Evolutionary conservation across 30 jellyfish, hydroid and myxozoan genomes (phyloP).

Genomic region (Hydractinia echinata): DNA sequence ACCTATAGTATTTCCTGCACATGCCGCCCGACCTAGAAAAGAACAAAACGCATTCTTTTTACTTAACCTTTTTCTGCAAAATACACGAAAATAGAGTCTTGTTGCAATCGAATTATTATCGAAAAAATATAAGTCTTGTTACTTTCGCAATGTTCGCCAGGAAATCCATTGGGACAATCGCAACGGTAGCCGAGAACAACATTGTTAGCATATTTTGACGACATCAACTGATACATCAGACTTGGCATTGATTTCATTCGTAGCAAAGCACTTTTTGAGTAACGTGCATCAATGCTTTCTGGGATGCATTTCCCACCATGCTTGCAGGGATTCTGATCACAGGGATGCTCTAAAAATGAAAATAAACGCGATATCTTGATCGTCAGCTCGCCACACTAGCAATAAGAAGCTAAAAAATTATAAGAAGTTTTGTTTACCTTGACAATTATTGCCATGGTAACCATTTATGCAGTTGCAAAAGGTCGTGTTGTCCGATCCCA

Average conservation of each 20-base stretch:
- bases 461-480: slow-evolving; percentile 11
- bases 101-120: too few relatives aligned
- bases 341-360: not conserved
- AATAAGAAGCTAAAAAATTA: not conserved
- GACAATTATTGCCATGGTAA: slow-evolving; percentile 5
- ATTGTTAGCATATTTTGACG: not conserved
- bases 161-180: slow-evolving; percentile 12
- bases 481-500: not conserved
- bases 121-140: not conserved
- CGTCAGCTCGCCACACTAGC: not conserved
- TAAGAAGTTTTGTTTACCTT: not conserved
- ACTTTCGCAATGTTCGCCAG: slow-evolving; percentile 9
- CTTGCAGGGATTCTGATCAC: slow-evolving; percentile 8
- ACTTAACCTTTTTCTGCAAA: too few relatives aligned
- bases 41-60: too few relatives aligned
- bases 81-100: too few relatives aligned
- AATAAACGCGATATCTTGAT: not conserved
- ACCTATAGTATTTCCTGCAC: too few relatives aligned
- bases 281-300: slow-evolving; percentile 9
- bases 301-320: not conserved
- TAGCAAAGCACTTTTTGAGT: not conserved
- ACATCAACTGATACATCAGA: not conserved
- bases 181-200: slow-evolving; percentile 19
- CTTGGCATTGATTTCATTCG: not conserved
- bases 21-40: too few relatives aligned